Conservation (phyloP, 1,140 invertebrate species). For the Bombus breviceps region DNA sequence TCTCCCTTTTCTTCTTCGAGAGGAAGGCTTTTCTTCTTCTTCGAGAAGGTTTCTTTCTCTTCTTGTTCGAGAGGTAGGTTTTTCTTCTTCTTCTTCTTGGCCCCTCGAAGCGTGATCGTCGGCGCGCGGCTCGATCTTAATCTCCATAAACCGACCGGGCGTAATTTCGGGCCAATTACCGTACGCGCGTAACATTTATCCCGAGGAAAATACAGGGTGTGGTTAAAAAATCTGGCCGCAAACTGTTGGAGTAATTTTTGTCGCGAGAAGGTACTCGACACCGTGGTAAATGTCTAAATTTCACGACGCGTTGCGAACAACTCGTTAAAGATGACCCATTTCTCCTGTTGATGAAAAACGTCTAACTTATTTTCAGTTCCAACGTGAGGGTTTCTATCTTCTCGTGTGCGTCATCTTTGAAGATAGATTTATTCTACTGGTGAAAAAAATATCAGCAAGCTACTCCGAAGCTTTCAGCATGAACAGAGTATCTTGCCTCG, state of each 20-base stretch:
- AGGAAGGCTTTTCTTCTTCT: not conserved
- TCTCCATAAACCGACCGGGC: constrained; percentile 12
- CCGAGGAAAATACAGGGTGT: constrained; percentile 10
- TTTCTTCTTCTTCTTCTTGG: not conserved
- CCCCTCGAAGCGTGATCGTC: not conserved
- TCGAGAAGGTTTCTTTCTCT: not conserved
- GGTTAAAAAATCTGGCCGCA: not conserved
- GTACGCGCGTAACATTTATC: constrained; percentile 16
- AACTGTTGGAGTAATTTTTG: not conserved
- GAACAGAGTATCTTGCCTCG: not conserved
- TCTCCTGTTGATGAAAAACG: not conserved
- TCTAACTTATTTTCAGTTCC: not conserved
- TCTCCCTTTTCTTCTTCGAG: not conserved
- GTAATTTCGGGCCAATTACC: constrained; percentile 38
- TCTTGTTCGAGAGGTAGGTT: not conserved
- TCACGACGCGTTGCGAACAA: not conserved
- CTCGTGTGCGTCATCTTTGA: not conserved
- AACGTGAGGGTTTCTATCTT: not conserved
- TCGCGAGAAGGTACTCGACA: not conserved
- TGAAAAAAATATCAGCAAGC: not conserved
- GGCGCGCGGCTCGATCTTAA: constrained; percentile 24
- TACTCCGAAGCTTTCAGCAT: not conserved
- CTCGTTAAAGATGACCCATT: not conserved
- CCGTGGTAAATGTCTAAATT: not conserved
- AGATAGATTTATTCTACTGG: not conserved